Conservation (phyloP, 2,113 vertebrate genomes). For the Tragelaphus strepsiceros region DNA sequence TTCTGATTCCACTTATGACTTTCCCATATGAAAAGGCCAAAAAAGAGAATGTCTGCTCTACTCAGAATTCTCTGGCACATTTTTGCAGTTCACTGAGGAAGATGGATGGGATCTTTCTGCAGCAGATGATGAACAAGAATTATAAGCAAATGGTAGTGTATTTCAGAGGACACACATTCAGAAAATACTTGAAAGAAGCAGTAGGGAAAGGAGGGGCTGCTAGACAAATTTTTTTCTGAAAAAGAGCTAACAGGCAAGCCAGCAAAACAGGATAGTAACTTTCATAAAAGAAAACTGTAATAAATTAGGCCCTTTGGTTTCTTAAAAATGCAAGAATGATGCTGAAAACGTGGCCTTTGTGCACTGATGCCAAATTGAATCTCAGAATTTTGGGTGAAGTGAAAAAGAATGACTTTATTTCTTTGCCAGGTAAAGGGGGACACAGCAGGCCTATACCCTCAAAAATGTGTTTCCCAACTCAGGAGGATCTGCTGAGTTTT, state of each 20-base stretch:
- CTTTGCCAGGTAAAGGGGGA: not conserved
- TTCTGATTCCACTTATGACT: not conserved
- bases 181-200: not conserved
- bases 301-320: not conserved
- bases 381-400: not conserved
- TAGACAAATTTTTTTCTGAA: not conserved
- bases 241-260: not conserved
- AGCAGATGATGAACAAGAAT: not conserved
- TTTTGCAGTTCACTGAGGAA: not conserved
- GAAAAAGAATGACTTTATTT: not conserved
- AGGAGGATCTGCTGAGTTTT: not conserved
- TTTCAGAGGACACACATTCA: not conserved
- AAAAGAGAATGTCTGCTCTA: not conserved
- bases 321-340: not conserved
- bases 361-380: not conserved
- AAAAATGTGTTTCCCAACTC: not conserved
- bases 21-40: not conserved
- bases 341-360: not conserved
- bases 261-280: not conserved
- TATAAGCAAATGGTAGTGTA: not conserved
- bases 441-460: not conserved
- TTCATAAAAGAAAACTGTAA: not conserved
- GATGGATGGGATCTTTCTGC: not conserved
- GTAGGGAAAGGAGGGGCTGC: not conserved
- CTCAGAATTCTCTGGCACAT: not conserved